Evolutionary conservation across 2,888 invertebrate species (phyloP).

Genomic region (Clitarchus hookeri): DNA sequence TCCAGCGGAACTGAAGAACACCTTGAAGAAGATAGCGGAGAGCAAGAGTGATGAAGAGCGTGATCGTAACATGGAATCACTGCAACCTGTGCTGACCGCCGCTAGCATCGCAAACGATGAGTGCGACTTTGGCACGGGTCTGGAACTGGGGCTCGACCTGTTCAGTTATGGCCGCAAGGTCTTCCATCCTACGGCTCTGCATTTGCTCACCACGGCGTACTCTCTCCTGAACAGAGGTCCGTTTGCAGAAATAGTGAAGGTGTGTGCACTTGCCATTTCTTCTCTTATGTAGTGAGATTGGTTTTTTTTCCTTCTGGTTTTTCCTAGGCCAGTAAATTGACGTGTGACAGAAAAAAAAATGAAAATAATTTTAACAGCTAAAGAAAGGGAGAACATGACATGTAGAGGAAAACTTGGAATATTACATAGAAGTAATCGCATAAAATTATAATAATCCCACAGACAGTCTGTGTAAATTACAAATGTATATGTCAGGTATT

Average conservation of each 20-base stretch:
- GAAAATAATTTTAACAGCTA: no score
- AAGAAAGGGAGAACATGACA: no score
- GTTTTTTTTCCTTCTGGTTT: background rate
- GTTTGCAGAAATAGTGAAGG: conserved; percentile 73
- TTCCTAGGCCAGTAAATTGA: no score
- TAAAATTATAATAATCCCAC: no score
- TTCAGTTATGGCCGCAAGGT: conserved; percentile 74
- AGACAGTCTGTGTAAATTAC: no score
- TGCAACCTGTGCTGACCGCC: conserved; percentile 81
- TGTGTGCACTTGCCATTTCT: conserved; percentile 44
- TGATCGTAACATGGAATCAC: conserved; percentile 64
- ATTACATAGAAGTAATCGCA: no score
- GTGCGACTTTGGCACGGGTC: conserved; percentile 90
- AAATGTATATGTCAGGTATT: no score
- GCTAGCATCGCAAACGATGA: conserved; percentile 92
- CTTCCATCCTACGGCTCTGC: conserved; percentile 68
- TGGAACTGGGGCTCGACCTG: conserved; percentile 86
- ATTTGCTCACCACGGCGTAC: conserved; percentile 75
- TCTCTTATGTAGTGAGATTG: background rate
- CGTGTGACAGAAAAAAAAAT: no score
- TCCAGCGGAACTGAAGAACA: conserved; percentile 68
- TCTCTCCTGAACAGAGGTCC: conserved; percentile 71
- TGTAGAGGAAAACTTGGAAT: no score
- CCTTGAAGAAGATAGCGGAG: conserved; percentile 68
- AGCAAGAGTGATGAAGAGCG: conserved; percentile 64